These are phyloP conservation scores for Athene cunicularia DNA, from an alignment of 2,113 vertebrate genomes.

Conservation along the genomic window DNA sequence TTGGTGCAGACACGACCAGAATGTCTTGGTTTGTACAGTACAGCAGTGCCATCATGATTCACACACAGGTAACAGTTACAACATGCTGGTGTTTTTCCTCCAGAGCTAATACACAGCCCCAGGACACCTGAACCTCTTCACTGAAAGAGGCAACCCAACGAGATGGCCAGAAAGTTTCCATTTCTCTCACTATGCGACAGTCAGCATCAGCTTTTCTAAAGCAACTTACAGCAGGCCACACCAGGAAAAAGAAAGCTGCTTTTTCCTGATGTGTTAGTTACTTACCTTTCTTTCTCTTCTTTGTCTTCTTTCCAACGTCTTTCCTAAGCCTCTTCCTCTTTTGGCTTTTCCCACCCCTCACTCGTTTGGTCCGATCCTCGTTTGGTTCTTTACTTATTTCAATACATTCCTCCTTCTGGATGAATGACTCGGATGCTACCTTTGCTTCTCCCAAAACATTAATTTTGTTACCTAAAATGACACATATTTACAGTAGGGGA, in stretches of 20 bases:
- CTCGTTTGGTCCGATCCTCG: conserved; percentile 70
- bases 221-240: background rate
- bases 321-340: conserved; percentile 81
- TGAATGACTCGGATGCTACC: background rate
- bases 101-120: background rate
- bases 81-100: background rate
- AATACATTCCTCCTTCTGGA: conserved; percentile 71
- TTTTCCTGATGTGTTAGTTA: background rate
- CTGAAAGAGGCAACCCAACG: background rate
- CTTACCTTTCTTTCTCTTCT: conserved; percentile 77
- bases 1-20: background rate
- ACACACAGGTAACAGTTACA: background rate
- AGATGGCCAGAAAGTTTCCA: background rate
- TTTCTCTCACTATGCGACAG: background rate
- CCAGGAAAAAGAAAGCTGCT: background rate
- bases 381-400: conserved; percentile 71
- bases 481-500: background rate
- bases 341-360: conserved; percentile 79
- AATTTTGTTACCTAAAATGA: conserved; percentile 60
- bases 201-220: background rate
- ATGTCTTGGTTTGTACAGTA: background rate
- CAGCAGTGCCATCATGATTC: background rate
- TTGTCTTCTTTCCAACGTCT: conserved; percentile 70
- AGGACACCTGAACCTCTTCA: background rate
- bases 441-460: conserved; percentile 55